These are phyloP conservation scores for Brachypalpus laphriformis DNA, from an alignment of 2,888 invertebrate species.

Conservation along the genomic window DNA sequence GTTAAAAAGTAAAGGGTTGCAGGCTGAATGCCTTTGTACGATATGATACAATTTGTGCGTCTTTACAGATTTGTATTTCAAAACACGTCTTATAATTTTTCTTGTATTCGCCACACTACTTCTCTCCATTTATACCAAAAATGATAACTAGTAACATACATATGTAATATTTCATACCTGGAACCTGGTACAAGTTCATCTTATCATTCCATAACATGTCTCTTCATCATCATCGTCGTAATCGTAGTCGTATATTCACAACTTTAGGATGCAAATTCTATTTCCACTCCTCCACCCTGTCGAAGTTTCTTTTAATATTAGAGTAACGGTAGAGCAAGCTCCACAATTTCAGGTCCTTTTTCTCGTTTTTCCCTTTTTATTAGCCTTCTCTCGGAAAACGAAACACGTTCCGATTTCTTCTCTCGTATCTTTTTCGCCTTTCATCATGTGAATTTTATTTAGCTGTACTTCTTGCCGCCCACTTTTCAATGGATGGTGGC, in stretches of 20 bases:
- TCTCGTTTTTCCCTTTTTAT: slow-evolving; percentile 15
- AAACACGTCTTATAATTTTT: too few relatives aligned
- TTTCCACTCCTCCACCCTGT: slow-evolving; percentile 9
- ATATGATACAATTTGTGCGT: too few relatives aligned
- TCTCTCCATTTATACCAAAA: background rate
- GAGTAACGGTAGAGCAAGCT: slow-evolving; percentile 35
- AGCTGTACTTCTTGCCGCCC: slow-evolving; percentile 12
- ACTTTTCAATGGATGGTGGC: background rate
- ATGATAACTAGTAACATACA: too few relatives aligned
- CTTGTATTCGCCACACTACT: background rate
- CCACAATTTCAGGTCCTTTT: background rate
- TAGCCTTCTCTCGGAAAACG: background rate
- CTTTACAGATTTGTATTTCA: too few relatives aligned
- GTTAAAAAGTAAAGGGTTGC: too few relatives aligned
- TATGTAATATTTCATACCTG: too few relatives aligned
- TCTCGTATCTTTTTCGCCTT: slow-evolving; percentile 37
- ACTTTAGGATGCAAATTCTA: slow-evolving; percentile 37
- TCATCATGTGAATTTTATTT: slow-evolving; percentile 47
- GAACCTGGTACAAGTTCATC: background rate
- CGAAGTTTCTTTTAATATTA: slow-evolving; percentile 12
- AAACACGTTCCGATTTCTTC: slow-evolving; percentile 44
- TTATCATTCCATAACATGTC: slow-evolving; percentile 15
- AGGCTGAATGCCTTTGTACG: too few relatives aligned
- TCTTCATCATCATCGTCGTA: slow-evolving; percentile 38
- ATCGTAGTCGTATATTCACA: background rate